Evolutionary conservation across 2,888 invertebrate species (phyloP).

Genomic region (Trilocha varians): DNA sequence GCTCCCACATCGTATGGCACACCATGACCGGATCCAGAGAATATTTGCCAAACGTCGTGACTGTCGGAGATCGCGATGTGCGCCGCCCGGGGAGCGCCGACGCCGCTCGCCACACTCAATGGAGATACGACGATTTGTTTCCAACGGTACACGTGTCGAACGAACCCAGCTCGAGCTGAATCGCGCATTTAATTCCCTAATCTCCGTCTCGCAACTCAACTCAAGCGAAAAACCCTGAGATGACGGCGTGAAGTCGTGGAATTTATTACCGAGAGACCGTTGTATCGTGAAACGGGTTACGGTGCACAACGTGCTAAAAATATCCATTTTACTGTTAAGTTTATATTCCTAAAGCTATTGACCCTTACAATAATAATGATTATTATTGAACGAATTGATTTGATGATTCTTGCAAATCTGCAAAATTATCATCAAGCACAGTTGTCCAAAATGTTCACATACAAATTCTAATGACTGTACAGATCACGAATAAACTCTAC

Average conservation of each 20-base stretch:
- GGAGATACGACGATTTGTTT: slow-evolving; percentile 63
- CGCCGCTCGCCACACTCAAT: slow-evolving; percentile 47
- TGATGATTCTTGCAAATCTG: too few relatives aligned
- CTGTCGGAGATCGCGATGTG: slow-evolving; percentile 67
- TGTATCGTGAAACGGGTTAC: slow-evolving; percentile 10
- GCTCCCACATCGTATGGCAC: slow-evolving; percentile 58
- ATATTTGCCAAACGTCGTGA: slow-evolving; percentile 72
- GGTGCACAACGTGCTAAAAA: not conserved
- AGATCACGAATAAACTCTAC: slow-evolving; percentile 19
- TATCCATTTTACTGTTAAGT: not conserved
- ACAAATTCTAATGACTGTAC: not conserved
- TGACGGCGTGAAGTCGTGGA: slow-evolving; percentile 28
- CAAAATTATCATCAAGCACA: too few relatives aligned
- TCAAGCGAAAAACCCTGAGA: slow-evolving; percentile 22
- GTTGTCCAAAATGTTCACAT: not conserved
- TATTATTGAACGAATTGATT: too few relatives aligned
- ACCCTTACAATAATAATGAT: not conserved
- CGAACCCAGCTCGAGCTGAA: slow-evolving; percentile 36
- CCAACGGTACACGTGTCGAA: slow-evolving; percentile 63
- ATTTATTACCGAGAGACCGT: slow-evolving; percentile 21
- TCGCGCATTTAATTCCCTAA: slow-evolving; percentile 39
- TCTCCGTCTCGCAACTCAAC: slow-evolving; percentile 23
- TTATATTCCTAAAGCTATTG: not conserved
- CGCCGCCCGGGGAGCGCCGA: slow-evolving; percentile 63
- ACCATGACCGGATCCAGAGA: slow-evolving; percentile 51